Evolutionary conservation across 2,888 invertebrate species (phyloP).

Genomic region (Scaptomyza caliginosa): DNA sequence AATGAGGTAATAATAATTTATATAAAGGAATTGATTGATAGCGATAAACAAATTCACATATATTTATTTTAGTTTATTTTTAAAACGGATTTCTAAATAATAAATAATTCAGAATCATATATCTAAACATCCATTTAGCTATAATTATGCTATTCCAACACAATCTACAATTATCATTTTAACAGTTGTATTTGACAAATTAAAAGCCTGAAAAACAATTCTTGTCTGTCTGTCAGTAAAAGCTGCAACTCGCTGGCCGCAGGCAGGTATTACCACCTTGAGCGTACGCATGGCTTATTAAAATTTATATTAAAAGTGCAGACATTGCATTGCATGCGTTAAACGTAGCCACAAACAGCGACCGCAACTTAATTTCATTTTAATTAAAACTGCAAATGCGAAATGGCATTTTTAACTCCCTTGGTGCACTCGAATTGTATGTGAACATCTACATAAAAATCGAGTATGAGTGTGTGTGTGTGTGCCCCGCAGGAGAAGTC

Average conservation of each 20-base stretch:
- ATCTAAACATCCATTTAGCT: no score
- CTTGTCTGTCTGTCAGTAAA: slow-evolving; percentile 3
- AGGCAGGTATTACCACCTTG: slow-evolving; percentile 27
- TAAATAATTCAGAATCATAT: no score
- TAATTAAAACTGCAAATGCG: slow-evolving; percentile 71
- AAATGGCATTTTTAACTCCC: slow-evolving; percentile 20
- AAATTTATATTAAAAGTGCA: slow-evolving; percentile 55
- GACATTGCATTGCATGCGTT: slow-evolving; percentile 44
- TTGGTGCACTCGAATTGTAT: slow-evolving; percentile 5
- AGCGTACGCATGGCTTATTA: slow-evolving; percentile 45
- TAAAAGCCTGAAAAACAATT: slow-evolving; percentile 2
- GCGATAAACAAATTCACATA: no score
- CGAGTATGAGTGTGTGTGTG: slow-evolving; percentile 27
- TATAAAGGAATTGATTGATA: no score
- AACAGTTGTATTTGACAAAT: background rate
- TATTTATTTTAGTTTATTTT: no score
- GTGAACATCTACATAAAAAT: background rate
- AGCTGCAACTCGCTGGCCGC: background rate
- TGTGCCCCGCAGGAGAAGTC: slow-evolving; percentile 17
- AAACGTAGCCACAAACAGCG: slow-evolving; percentile 35
- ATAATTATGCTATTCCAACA: slow-evolving; percentile 2
- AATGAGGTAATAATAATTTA: background rate
- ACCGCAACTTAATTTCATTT: slow-evolving; percentile 73
- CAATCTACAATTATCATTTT: background rate
- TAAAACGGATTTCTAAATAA: no score